These are phyloP conservation scores for Pseudeuparius sepicola DNA, from an alignment of 2,888 invertebrate genomes.

Conservation along the genomic window DNA sequence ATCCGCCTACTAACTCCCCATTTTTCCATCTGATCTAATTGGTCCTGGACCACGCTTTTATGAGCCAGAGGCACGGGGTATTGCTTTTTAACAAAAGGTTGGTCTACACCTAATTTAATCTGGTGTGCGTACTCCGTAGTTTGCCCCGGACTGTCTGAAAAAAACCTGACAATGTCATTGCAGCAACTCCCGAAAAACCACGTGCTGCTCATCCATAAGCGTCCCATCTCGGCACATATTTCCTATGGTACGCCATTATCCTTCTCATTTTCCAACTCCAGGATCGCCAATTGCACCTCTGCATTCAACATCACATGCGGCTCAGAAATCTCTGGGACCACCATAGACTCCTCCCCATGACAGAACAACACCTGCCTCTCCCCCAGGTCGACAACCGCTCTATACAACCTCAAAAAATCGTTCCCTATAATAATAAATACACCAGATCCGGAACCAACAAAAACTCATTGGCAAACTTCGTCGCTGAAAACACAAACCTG, in stretches of 20 bases:
- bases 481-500: too few species aligned
- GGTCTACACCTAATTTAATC: slow-evolving; percentile 7
- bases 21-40: slow-evolving; percentile 10
- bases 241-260: too few species aligned
- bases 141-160: slow-evolving; percentile 14
- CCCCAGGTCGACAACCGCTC: too few species aligned
- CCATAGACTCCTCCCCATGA: too few species aligned
- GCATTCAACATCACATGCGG: too few species aligned
- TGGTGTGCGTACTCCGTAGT: slow-evolving; percentile 11
- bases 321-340: too few species aligned
- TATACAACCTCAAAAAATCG: slow-evolving; percentile 9
- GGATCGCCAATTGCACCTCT: too few species aligned
- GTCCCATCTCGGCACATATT: too few species aligned
- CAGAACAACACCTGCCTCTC: too few species aligned
- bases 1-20: slow-evolving; percentile 9
- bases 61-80: slow-evolving; percentile 4
- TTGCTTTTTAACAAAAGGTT: slow-evolving; percentile 8
- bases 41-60: slow-evolving; percentile 1
- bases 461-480: slow-evolving; percentile 14
- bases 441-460: slow-evolving; percentile 12
- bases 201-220: too few species aligned
- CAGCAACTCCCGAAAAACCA: slow-evolving; percentile 4
- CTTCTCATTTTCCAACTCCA: too few species aligned
- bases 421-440: slow-evolving; percentile 13
- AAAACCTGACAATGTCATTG: too few species aligned